Base-by-base conservation (phyloP, 2,797 vertebrate species). In the Sebastes hubbsi region DNA sequence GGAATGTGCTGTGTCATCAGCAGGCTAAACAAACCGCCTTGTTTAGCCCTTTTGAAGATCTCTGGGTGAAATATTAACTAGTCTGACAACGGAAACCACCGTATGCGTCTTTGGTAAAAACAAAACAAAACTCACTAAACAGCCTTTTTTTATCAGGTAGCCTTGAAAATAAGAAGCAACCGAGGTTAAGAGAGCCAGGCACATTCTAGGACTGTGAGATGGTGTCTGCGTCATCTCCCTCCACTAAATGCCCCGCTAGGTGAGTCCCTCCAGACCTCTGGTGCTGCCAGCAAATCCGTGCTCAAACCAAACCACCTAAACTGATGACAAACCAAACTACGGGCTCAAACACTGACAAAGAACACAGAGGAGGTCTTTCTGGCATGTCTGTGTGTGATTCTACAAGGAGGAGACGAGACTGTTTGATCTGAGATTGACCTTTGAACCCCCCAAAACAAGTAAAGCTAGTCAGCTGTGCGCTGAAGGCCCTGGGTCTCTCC, bases 401-500 rank as follows among this genome's bases (percentile, higher is more conserved):
- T 65, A 14, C 60, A 67, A 6, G 58, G 5, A 22, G 62, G 29
- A 29, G 60, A 52, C 2, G 9, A 84, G 46, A 72, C 69, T 60
- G 83, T 84, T 88, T 89, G 72, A 88, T 86, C 65, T 75, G 65
- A 70, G 64, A 68, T 30, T 80, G 84, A 88, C 78, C 84, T 88
- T 82, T 88, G 77, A 89, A 84, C 84, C 77, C 55, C 18, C 42
- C 18, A n/a, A 58, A 75, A 75, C 56, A 73, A 81, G 82, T 88
- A 87, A 85, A 85, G 87, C 76, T 78, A 86, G 89, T 85, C 88
- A 81, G 80, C 84, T 86, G 80, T 90, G 89, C 62, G 74, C 80
- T 84, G 56, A 93, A 95, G 94, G 93, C 92, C 94, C 93, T 94
- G 94, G 94, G 94, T 94, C 77, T 92, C 80, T 93, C 91, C 92